These are phyloP conservation scores for Kradibia gibbosae DNA, from an alignment of 1,140 invertebrate species.

Conservation along the genomic window DNA sequence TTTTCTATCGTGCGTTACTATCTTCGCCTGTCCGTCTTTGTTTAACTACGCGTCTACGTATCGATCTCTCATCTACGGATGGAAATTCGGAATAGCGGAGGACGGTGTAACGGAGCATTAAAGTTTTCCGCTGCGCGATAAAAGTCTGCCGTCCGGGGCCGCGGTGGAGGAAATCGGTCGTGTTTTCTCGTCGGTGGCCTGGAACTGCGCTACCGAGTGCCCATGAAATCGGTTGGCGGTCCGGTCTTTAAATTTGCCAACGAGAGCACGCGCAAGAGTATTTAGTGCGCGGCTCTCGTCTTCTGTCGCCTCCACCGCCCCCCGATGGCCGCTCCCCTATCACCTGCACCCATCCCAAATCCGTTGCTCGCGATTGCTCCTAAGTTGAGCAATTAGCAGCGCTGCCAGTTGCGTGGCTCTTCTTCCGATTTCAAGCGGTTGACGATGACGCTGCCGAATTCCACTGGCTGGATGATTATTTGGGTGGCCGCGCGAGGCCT, in stretches of 20 bases:
- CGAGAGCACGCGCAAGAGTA: constrained; percentile 12
- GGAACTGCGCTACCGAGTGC: constrained; percentile 8
- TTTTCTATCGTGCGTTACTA: not conserved
- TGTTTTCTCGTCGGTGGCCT: not conserved
- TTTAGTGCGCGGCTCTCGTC: constrained; percentile 23
- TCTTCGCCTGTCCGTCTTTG: constrained; percentile 12
- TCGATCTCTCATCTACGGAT: too few relatives aligned
- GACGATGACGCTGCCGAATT: not conserved
- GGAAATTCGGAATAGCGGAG: not conserved
- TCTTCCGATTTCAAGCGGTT: not conserved
- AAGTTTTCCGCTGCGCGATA: not conserved
- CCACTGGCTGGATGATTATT: too few relatives aligned
- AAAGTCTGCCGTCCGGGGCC: too few relatives aligned
- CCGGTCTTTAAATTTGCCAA: not conserved
- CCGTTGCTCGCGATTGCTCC: not conserved
- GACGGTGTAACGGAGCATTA: not conserved
- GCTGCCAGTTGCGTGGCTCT: not conserved
- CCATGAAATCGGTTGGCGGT: constrained; percentile 37
- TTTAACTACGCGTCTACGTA: too few relatives aligned
- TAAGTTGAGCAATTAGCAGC: not conserved
- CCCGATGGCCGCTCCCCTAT: too few relatives aligned
- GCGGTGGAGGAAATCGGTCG: not conserved
- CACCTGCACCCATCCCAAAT: too few relatives aligned
- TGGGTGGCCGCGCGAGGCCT: too few relatives aligned
- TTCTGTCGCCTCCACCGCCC: too few relatives aligned